These are phyloP conservation scores for Apomyelois bistriatella DNA, from an alignment of 2,888 invertebrate species.

Conservation along the genomic window DNA sequence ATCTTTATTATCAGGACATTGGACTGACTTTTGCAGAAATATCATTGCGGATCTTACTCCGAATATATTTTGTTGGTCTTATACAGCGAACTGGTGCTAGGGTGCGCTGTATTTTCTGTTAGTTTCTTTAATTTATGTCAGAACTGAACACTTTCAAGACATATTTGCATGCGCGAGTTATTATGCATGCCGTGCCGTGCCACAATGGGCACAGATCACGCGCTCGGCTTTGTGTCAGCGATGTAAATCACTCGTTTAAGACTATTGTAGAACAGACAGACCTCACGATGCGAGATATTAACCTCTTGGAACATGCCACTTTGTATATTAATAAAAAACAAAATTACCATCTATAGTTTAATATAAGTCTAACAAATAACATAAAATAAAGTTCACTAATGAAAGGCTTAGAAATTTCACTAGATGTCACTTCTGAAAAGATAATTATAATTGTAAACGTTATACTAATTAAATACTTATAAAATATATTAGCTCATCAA, in stretches of 20 bases:
- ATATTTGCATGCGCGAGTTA: conserved; percentile 29
- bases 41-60: too few species aligned
- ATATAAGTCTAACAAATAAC: background rate
- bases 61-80: background rate
- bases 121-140: background rate
- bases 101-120: background rate
- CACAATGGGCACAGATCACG: conserved; percentile 43
- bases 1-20: too few species aligned
- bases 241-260: conserved; percentile 47
- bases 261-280: conserved; percentile 33
- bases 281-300: conserved; percentile 25
- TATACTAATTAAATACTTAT: background rate
- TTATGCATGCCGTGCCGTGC: conserved; percentile 33
- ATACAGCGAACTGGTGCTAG: too few species aligned
- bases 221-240: conserved; percentile 33
- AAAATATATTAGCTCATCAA: background rate
- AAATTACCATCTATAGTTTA: conserved; percentile 4
- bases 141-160: conserved; percentile 27
- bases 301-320: conserved; percentile 19
- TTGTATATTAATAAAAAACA: conserved; percentile 21
- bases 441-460: background rate
- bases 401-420: background rate
- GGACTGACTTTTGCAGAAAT: too few species aligned
- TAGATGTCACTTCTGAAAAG: background rate
- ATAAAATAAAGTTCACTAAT: background rate